phyloP scores from a whole-genome alignment of 1,140 invertebrate genomes.

The Drosophila ambigua region DNA sequence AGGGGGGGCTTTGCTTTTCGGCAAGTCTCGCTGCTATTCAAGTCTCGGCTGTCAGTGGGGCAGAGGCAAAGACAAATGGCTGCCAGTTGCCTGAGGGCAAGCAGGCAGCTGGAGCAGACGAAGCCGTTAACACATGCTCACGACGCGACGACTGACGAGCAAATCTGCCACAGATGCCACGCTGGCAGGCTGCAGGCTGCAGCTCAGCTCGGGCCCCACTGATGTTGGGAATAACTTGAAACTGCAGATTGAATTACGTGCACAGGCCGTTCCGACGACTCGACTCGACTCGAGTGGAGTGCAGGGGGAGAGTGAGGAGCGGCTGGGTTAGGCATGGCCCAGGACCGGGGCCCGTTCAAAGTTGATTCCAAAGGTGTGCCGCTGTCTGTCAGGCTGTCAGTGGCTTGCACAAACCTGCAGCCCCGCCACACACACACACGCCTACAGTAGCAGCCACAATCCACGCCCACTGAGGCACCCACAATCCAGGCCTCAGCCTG shows the following conservation, averaged over 20 bases:
- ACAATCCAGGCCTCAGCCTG: conserved; percentile 26
- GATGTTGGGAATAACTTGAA: conserved; percentile 71
- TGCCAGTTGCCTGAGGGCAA: conserved; percentile 10
- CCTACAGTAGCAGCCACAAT: background rate
- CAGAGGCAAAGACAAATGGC: conserved; percentile 67
- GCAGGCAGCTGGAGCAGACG: conserved; percentile 29
- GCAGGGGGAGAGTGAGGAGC: conserved; percentile 6
- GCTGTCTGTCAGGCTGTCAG: conserved; percentile 71
- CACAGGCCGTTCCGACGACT: conserved; percentile 19
- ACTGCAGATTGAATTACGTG: conserved; percentile 80
- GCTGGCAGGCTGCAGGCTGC: background rate
- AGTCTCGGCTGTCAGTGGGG: conserved; percentile 58
- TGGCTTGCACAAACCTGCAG: conserved; percentile 36
- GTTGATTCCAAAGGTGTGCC: conserved; percentile 74
- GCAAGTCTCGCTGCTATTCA: conserved; percentile 5
- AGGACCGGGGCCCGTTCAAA: conserved; percentile 41
- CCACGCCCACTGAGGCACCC: conserved; percentile 8
- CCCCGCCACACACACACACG: conserved; percentile 5
- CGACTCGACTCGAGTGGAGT: background rate
- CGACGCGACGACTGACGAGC: conserved; percentile 49
- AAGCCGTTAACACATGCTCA: conserved; percentile 59
- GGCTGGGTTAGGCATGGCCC: background rate
- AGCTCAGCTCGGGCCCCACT: conserved; percentile 5
- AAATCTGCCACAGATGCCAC: conserved; percentile 41
- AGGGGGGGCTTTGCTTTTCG: conserved; percentile 21